phyloP scores from a whole-genome alignment of 2,113 vertebrate genomes.

The Thinocorus orbignyianus region DNA sequence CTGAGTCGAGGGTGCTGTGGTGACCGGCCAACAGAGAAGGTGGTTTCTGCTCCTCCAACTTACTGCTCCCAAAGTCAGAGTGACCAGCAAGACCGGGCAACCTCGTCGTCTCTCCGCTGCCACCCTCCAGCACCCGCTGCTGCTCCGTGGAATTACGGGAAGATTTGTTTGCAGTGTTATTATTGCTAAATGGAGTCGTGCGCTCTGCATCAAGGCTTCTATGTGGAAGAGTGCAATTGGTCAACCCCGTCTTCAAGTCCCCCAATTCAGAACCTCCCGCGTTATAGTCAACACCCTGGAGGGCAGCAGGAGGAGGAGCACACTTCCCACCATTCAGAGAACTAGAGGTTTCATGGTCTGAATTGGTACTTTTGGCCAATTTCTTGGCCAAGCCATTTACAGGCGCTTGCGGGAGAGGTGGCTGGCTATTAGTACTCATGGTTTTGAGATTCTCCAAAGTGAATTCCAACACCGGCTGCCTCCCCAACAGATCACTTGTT shows the following conservation, averaged over 20 bases:
- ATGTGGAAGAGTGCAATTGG: conserved; percentile 82
- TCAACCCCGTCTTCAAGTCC: conserved; percentile 78
- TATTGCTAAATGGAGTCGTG: conserved; percentile 75
- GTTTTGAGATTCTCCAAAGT: conserved; percentile 91
- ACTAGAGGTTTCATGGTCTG: conserved; percentile 81
- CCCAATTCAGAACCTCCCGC: conserved; percentile 76
- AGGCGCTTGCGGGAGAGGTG: conserved; percentile 78
- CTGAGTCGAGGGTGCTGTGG: conserved; percentile 79
- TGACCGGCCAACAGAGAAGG: conserved; percentile 41
- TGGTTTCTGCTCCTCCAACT: conserved; percentile 76
- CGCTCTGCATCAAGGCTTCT: conserved; percentile 77
- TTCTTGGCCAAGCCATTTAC: conserved; percentile 96
- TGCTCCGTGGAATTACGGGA: conserved; percentile 70
- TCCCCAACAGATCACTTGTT: conserved; percentile 82
- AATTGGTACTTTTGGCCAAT: conserved; percentile 82
- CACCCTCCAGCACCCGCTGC: conserved; percentile 64
- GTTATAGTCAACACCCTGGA: conserved; percentile 70
- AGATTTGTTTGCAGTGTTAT: conserved; percentile 75
- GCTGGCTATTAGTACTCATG: conserved; percentile 87
- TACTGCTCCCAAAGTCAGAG: conserved; percentile 64
- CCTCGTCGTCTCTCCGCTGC: conserved; percentile 58
- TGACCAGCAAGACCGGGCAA: conserved; percentile 22
- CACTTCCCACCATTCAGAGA: conserved; percentile 86
- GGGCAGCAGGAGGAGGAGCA: conserved; percentile 52
- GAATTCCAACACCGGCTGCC: conserved; percentile 92